Evolutionary conservation across 2,888 invertebrate species (phyloP).

Genomic region (Drosophila pseudotalamancana): DNA sequence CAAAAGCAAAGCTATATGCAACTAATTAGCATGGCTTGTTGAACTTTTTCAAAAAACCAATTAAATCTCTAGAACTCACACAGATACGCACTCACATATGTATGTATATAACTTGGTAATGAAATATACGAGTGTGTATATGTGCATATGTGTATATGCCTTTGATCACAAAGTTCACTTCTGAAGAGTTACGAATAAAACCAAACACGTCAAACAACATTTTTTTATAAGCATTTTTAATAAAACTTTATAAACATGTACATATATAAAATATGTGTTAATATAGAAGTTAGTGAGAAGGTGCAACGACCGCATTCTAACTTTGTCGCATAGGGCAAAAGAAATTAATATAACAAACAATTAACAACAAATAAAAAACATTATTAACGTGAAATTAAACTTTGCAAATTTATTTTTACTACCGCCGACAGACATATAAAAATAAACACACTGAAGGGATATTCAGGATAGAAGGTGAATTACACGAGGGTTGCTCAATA

Average conservation of each 20-base stretch:
- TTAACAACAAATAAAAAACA: constrained; percentile 45
- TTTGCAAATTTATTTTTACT: constrained; percentile 62
- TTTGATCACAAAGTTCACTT: constrained; percentile 69
- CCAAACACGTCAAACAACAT: constrained; percentile 25
- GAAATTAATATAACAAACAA: constrained; percentile 35
- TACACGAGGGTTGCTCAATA: no score
- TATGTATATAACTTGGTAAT: constrained; percentile 49
- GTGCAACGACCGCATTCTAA: constrained; percentile 36
- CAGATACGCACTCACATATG: constrained; percentile 15
- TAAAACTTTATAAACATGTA: constrained; percentile 9
- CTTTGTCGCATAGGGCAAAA: constrained; percentile 37
- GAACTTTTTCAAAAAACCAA: constrained; percentile 80
- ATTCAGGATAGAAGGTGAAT: background rate
- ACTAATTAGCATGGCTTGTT: constrained; percentile 79
- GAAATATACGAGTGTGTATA: constrained; percentile 33
- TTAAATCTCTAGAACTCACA: constrained; percentile 59
- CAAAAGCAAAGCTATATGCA: constrained; percentile 65
- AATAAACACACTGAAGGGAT: constrained; percentile 5
- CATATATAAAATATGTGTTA: background rate
- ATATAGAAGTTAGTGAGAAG: constrained; percentile 6
- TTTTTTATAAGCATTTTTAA: constrained; percentile 28
- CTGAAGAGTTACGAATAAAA: constrained; percentile 43
- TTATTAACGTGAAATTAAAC: constrained; percentile 79
- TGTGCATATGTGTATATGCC: constrained; percentile 23
- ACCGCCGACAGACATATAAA: constrained; percentile 6